Base-by-base conservation (phyloP, 1,140 invertebrate species). In the Aphelinus certus region DNA sequence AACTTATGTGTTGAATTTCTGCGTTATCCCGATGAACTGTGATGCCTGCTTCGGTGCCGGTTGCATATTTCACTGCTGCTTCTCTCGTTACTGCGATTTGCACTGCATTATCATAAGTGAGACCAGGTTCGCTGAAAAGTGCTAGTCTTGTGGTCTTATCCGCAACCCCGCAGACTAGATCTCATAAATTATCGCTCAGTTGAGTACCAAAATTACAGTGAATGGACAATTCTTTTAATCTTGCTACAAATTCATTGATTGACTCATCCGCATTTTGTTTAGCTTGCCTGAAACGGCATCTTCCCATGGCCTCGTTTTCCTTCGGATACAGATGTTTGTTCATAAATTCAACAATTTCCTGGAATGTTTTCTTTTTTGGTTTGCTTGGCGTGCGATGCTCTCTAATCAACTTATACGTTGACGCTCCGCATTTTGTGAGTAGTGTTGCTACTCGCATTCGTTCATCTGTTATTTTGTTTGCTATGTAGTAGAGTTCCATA, bases 201-300 rank as follows among this genome's bases (percentile, higher is more conserved):
- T 76, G 42, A 42, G 6, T 47, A 63, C 51, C 51, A 53, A 78
- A 79, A 53, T 76, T 71, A 65, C 78, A 79, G 51, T 71, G 63
- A 49, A 42, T 72, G 65, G 73, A 51, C 56, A 80, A 65, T 60
- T 81, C 79, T 73, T 83, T 84, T 26, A 83, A 69, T 63, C 68
- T 76, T 67, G 81, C 80, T 2, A 80, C 56, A 63, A 81, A 83
- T 6, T 79, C 77, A 10, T 70, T 76, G 2, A 83, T 75, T 7
- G 77, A 51, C 66, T 84, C 82, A 45, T 71, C 79, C 4, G 46
- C 48, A 6, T 61, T 55, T 72, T 83, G 82, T n/a, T 78, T 71
- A 45, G 81, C 73, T 74, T 80, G 76, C 1, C 79, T 77, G 64
- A 84, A 82, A n/a, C 81, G 76, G 53, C 82, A 82, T 67, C 80